A percentile compares a stretch with the other conserved stretches of the same genome.
phyloP scores from a whole-genome alignment of 1,140 invertebrate genomes.

The Ctenoplectra terminalis region DNA sequence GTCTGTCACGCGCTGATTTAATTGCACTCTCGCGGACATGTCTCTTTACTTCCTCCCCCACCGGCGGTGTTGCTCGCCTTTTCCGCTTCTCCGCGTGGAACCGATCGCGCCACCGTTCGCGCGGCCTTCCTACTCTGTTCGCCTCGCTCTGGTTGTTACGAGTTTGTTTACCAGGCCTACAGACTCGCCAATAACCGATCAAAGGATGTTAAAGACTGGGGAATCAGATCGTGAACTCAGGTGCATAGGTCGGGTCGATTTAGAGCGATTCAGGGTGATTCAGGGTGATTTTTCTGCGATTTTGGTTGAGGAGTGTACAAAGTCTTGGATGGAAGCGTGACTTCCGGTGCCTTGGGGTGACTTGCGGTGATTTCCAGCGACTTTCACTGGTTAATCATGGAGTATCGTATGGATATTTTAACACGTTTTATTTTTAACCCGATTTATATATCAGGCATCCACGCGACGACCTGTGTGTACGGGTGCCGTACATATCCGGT shows the following conservation, averaged over 20 bases:
- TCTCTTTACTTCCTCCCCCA: constrained; percentile 22
- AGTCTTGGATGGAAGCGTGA: no score
- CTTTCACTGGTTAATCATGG: no score
- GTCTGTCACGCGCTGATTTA: constrained; percentile 57
- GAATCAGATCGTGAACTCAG: not conserved
- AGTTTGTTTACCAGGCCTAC: constrained; percentile 13
- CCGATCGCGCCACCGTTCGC: not conserved
- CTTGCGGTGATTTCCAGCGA: no score
- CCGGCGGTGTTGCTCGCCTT: not conserved
- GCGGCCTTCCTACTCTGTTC: not conserved
- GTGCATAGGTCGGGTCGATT: not conserved
- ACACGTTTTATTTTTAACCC: no score
- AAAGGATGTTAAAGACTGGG: not conserved
- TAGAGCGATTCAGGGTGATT: no score
- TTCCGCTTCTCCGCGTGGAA: not conserved
- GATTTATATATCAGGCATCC: no score
- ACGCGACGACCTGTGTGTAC: no score
- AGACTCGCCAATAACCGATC: not conserved
- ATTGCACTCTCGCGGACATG: constrained; percentile 45
- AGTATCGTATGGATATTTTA: no score
- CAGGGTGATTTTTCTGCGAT: no score
- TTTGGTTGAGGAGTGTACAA: no score
- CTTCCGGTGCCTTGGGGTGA: no score
- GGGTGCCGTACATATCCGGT: no score
- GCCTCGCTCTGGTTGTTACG: not conserved